These are phyloP conservation scores for Acrossocheilus wenchowensis DNA, from an alignment of 2,797 vertebrate species.

Conservation along the genomic window DNA sequence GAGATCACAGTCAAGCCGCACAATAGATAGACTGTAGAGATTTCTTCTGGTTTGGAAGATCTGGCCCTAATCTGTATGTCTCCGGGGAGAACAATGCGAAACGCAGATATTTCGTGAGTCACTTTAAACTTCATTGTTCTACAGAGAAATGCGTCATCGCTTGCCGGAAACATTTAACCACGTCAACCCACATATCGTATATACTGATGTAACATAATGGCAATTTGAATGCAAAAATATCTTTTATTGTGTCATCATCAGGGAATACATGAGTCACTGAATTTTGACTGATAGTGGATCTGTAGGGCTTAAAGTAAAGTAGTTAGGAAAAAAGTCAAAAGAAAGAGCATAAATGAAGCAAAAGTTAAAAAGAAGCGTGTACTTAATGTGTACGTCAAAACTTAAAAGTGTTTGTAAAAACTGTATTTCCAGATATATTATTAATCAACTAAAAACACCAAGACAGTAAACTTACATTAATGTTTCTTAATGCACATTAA, in stretches of 20 bases:
- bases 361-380: not conserved
- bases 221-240: slow-evolving; percentile 12
- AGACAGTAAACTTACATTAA: not conserved
- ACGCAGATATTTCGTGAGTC: slow-evolving; percentile 53
- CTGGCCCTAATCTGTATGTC: slow-evolving; percentile 35
- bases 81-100: slow-evolving; percentile 44
- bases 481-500: not conserved
- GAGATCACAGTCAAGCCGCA: slow-evolving; percentile 46
- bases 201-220: slow-evolving; percentile 9
- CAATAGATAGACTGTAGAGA: slow-evolving; percentile 50
- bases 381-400: not conserved
- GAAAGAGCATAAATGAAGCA: not conserved
- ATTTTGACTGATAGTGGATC: not conserved
- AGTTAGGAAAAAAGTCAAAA: not conserved
- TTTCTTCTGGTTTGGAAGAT: slow-evolving; percentile 53
- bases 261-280: slow-evolving; percentile 7
- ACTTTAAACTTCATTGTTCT: slow-evolving; percentile 56
- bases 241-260: not conserved
- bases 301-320: not conserved
- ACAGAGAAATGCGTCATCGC: slow-evolving; percentile 56
- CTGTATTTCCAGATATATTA: not conserved
- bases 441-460: not conserved
- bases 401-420: not conserved
- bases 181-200: slow-evolving; percentile 1
- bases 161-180: slow-evolving; percentile 43